Evolutionary conservation across 2,113 vertebrate genomes (phyloP), one percentile per base, ranked within the genome.

Genomic region (Ophthalmolycus amberensis): DNA sequence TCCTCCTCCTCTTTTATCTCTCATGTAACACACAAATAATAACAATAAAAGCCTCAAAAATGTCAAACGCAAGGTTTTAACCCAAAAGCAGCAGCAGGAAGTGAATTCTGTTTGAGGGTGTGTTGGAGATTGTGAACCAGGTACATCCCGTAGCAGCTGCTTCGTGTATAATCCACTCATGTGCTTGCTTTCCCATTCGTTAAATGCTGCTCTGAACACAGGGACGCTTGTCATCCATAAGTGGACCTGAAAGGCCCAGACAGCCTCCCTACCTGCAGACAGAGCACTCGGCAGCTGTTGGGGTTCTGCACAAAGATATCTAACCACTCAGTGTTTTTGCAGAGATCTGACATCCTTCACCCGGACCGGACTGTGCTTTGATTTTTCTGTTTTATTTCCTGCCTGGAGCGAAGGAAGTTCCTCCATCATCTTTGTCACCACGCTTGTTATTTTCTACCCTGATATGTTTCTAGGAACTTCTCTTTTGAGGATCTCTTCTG

Each of bases 121-220:
- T 73, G 66, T 71, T 80, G 69, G 58, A 3, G 78, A 75, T 62
- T 80, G 83, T 72, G 67, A 76, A 65, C 29, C 77, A 81, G 83
- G 68, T 60, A 56, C 80, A 44, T 75, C 67, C 70, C 56, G 16
- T 15, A 73, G 60, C 77, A 79, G 83, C 60, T 54, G 69, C 40
- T 72, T 64, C 1, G 22, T 65, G 25, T 77, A 20, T 89, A 89
- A 88, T 90, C 83, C 84, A 40, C 46, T 65, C 60, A 22, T 68
- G 5, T 60, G 69, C 73, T 56, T 29, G 83, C 83, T 78, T 77
- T 84, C 58, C 79, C 86, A 82, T 93, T 91, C 89, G 65, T 79
- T 83, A 71, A 93, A 85, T 78, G 86, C 75, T 40, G 63, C 75
- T 83, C 70, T 86, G 73, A 48, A 78, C 82, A 84, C 64, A 65